These are phyloP conservation scores for Macrosoma leucophasiata DNA, from an alignment of 2,888 invertebrate genomes.

Conservation along the genomic window DNA sequence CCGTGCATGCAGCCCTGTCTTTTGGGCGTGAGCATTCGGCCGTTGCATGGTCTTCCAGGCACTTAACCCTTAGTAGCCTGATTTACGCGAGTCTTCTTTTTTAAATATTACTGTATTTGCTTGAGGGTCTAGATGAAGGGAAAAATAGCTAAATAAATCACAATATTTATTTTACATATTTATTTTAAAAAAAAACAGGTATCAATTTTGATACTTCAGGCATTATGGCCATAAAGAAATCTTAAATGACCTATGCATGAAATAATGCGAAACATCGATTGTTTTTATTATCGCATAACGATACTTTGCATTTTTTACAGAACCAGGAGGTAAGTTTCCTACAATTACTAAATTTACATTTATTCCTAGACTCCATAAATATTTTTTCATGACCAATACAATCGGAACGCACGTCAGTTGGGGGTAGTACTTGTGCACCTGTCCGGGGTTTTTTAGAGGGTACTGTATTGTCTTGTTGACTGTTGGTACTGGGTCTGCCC, in stretches of 20 bases:
- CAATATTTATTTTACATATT: slow-evolving; percentile 28
- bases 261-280: slow-evolving; percentile 36
- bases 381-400: slow-evolving; percentile 31
- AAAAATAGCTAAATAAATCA: slow-evolving; percentile 30
- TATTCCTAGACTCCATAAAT: slow-evolving; percentile 28
- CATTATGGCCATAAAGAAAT: slow-evolving; percentile 30
- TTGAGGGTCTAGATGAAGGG: slow-evolving; percentile 30
- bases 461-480: slow-evolving; percentile 28
- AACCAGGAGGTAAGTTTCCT: slow-evolving; percentile 32
- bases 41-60: too few species aligned
- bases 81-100: slow-evolving; percentile 28
- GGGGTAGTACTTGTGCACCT: slow-evolving; percentile 31
- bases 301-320: slow-evolving; percentile 34
- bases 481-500: slow-evolving; percentile 32
- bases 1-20: too few species aligned
- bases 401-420: slow-evolving; percentile 30
- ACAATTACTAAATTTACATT: slow-evolving; percentile 32
- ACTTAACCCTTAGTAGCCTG: slow-evolving; percentile 29
- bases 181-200: slow-evolving; percentile 31
- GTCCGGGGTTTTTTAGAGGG: slow-evolving; percentile 31
- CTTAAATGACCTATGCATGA: slow-evolving; percentile 29
- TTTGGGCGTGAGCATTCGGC: too few species aligned
- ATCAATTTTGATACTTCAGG: slow-evolving; percentile 35
- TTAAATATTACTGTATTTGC: slow-evolving; percentile 29
- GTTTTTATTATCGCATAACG: slow-evolving; percentile 35